These are phyloP conservation scores for Leuctra nigra DNA, from an alignment of 2,888 invertebrate genomes.

Conservation along the genomic window DNA sequence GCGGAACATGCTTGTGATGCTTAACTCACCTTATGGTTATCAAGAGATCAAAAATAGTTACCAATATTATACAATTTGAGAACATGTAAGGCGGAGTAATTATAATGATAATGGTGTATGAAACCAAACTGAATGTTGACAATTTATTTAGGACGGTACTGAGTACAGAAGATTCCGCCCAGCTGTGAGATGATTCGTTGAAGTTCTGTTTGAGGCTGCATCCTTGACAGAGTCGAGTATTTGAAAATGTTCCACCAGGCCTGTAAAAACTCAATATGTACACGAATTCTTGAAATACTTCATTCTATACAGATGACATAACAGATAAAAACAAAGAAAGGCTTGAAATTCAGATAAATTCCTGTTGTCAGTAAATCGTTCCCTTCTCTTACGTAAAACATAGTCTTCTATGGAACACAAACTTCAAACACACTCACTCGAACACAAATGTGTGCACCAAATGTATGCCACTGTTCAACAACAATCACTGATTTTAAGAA, in stretches of 20 bases:
- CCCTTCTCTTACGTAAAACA: neutral
- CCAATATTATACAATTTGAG: neutral
- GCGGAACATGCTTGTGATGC: neutral
- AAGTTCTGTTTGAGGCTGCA: no score
- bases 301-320: neutral
- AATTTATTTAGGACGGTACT: no score
- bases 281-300: no score
- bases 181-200: no score
- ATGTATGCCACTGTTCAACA: conserved; percentile 22
- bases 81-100: neutral
- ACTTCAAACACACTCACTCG: conserved; percentile 9
- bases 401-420: neutral
- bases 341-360: no score
- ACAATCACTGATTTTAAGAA: conserved; percentile 20
- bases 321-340: conserved; percentile 13
- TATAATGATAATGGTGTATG: no score
- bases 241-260: no score
- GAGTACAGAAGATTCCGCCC: no score
- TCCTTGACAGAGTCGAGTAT: no score
- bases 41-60: conserved; percentile 17
- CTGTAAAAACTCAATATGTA: no score
- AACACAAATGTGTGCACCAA: conserved; percentile 19
- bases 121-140: no score
- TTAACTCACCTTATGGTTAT: neutral
- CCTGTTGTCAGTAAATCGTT: neutral